Evolutionary conservation across 2,888 invertebrate genomes (phyloP).

Genomic region (Dexiosoma caninum): DNA sequence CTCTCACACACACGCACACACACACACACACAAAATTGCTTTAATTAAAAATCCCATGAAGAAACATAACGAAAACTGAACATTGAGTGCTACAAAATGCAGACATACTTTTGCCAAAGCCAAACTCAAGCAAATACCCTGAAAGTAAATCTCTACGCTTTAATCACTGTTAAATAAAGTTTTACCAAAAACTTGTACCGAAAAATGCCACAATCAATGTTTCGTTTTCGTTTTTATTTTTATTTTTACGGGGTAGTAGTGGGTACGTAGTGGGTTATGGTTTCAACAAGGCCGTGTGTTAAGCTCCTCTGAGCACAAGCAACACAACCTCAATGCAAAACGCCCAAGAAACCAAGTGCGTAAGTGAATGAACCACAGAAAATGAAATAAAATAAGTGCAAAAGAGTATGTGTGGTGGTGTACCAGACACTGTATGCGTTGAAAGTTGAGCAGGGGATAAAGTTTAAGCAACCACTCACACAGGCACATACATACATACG

Average conservation of each 20-base stretch:
- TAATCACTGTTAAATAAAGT: conserved; percentile 57
- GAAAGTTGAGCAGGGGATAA: conserved; percentile 35
- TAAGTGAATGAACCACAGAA: conserved; percentile 32
- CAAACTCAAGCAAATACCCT: not conserved
- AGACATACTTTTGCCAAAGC: not conserved
- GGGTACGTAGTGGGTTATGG: not conserved
- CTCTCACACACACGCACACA: no score
- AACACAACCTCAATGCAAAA: conserved; percentile 45
- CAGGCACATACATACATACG: not conserved
- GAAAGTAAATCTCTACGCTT: conserved; percentile 51
- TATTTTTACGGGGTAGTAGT: not conserved
- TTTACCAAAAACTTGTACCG: conserved; percentile 36
- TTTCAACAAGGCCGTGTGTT: not conserved
- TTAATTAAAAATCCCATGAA: conserved; percentile 50
- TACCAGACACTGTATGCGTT: conserved; percentile 13
- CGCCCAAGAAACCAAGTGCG: conserved; percentile 36
- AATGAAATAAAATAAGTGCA: not conserved
- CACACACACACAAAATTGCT: no score
- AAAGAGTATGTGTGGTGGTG: not conserved
- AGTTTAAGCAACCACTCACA: conserved; percentile 25
- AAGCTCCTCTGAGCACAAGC: conserved; percentile 3
- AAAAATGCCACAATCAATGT: conserved; percentile 34
- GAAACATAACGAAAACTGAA: conserved; percentile 6
- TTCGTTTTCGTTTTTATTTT: no score
- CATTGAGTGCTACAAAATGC: not conserved